Percentiles rank a stretch among this genome's conserved stretches.
Conservation (phyloP, 2,797 vertebrate genomes). For the Hemibagrus guttatus region DNA sequence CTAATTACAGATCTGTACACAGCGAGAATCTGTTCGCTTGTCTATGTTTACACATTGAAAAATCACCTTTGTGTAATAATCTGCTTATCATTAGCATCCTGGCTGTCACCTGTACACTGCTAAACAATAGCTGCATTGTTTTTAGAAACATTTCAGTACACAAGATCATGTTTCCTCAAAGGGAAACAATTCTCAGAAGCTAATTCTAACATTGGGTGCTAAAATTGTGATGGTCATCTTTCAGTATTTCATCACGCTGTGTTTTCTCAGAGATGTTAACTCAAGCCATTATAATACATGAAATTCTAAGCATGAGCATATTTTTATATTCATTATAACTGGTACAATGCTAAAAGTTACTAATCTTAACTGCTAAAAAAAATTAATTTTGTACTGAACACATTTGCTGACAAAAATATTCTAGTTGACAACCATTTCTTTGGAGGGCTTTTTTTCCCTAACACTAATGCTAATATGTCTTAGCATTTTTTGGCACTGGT, state of each 20-base stretch:
- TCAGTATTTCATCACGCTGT: background rate
- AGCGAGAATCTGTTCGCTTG: constrained; percentile 13
- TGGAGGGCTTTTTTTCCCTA: background rate
- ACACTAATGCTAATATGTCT: background rate
- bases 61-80: constrained; percentile 7
- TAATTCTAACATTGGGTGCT: background rate
- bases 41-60: constrained; percentile 29
- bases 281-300: background rate
- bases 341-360: background rate
- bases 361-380: background rate
- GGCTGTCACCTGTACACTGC: constrained; percentile 6
- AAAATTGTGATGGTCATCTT: background rate
- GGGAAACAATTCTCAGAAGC: background rate
- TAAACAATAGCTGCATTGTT: background rate
- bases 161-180: background rate
- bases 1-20: constrained; percentile 37
- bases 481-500: constrained; percentile 1
- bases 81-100: constrained; percentile 6
- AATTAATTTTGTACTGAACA: background rate
- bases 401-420: background rate
- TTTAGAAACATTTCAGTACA: background rate
- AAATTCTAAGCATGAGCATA: background rate
- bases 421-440: background rate
- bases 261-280: background rate
- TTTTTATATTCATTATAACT: background rate